Evolutionary conservation across 2,888 invertebrate genomes (phyloP).

Genomic region (Microctonus hyperodae): DNA sequence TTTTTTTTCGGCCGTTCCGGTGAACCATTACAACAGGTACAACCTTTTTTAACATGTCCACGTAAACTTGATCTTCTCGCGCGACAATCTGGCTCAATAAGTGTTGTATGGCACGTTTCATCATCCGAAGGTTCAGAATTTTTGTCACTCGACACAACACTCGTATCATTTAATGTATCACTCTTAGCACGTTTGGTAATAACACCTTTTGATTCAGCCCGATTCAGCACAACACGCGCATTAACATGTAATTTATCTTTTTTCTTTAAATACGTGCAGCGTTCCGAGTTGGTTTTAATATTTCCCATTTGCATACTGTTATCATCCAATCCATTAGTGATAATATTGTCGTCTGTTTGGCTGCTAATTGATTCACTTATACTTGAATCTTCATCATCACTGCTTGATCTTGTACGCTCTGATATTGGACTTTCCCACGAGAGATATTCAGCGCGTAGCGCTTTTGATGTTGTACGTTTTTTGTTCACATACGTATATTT

Average conservation of each 20-base stretch:
- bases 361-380: conserved; percentile 54
- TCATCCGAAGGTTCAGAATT: conserved; percentile 56
- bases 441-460: conserved; percentile 48
- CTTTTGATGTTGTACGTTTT: conserved; percentile 53
- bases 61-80: conserved; percentile 64
- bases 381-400: conserved; percentile 55
- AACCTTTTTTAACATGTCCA: conserved; percentile 68
- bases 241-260: conserved; percentile 55
- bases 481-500: conserved; percentile 60
- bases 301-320: conserved; percentile 40
- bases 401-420: conserved; percentile 56
- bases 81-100: conserved; percentile 52
- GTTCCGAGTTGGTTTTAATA: conserved; percentile 42
- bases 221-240: conserved; percentile 53
- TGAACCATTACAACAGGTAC: conserved; percentile 70
- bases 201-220: conserved; percentile 49
- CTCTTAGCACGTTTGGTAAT: conserved; percentile 50
- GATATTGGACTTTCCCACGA: conserved; percentile 60
- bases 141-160: conserved; percentile 51
- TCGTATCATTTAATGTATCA: conserved; percentile 48
- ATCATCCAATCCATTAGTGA: conserved; percentile 55
- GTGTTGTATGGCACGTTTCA: conserved; percentile 49
- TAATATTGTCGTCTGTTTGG: conserved; percentile 50
- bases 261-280: conserved; percentile 47
- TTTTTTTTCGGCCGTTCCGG: conserved; percentile 67